These are phyloP conservation scores for Gryllus longicercus DNA, from an alignment of 2,888 invertebrate genomes.

Conservation along the genomic window DNA sequence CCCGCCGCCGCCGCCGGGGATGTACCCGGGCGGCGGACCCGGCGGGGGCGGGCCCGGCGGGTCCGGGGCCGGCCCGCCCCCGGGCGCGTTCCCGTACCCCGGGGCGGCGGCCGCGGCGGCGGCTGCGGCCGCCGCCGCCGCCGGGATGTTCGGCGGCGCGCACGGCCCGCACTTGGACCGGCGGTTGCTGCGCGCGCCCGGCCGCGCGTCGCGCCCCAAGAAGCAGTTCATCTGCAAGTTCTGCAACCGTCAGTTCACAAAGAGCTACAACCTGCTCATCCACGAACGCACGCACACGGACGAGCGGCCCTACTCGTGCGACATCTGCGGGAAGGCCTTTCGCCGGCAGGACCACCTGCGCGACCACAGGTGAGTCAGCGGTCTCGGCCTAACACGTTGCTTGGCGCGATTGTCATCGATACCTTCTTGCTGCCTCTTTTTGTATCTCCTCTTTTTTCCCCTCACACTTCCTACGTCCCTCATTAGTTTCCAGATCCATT, in stretches of 20 bases:
- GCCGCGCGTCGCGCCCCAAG: constrained; percentile 64
- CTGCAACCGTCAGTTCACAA: constrained; percentile 95
- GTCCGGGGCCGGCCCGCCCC: constrained; percentile 42
- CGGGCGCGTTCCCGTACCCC: constrained; percentile 41
- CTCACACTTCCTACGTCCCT: too few species aligned
- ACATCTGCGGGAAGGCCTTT: constrained; percentile 96
- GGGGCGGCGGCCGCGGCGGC: constrained; percentile 41
- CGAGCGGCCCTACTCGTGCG: constrained; percentile 94
- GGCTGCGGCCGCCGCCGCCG: constrained; percentile 41
- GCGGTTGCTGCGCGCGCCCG: constrained; percentile 55
- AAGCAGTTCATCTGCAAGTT: constrained; percentile 99
- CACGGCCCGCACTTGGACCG: constrained; percentile 64
- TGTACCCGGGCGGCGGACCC: constrained; percentile 46
- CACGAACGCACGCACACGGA: constrained; percentile 97
- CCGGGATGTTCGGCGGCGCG: constrained; percentile 40
- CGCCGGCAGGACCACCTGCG: constrained; percentile 92
- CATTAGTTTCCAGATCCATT: too few species aligned
- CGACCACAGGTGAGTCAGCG: constrained; percentile 87
- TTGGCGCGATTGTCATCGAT: too few species aligned
- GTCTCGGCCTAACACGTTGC: too few species aligned
- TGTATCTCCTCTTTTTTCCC: too few species aligned
- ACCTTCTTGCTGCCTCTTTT: too few species aligned
- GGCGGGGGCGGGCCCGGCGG: constrained; percentile 46
- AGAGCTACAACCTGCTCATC: constrained; percentile 94
- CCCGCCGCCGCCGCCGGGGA: constrained; percentile 47